Conservation (phyloP, 2,797 vertebrate genomes). For the Typhlichthys subterraneus region DNA sequence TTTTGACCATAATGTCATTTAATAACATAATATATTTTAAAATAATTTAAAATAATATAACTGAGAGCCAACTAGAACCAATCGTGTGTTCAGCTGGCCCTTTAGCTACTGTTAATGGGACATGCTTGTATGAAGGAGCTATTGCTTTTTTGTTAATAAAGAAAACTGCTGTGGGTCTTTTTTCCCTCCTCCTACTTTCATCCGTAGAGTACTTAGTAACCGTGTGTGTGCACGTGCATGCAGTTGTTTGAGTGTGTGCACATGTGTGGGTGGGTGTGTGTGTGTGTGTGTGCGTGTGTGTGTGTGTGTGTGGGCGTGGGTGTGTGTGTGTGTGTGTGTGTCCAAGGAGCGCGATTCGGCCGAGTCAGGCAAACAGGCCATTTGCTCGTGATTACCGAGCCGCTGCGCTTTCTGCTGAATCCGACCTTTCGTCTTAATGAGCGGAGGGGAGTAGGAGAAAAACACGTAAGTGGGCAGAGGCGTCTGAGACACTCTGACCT, state of each 20-base stretch:
- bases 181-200: neutral
- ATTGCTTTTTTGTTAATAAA: neutral
- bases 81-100: too few relatives aligned
- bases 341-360: neutral
- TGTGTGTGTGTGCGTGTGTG: neutral
- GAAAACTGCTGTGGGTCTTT: neutral
- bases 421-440: slow-evolving; percentile 30
- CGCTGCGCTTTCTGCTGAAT: slow-evolving; percentile 34
- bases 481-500: slow-evolving; percentile 21
- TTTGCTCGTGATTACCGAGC: slow-evolving; percentile 36
- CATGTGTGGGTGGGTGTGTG: neutral
- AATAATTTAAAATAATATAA: too few relatives aligned
- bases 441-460: slow-evolving; percentile 11
- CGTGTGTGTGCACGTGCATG: neutral
- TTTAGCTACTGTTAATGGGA: too few relatives aligned
- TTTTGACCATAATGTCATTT: too few relatives aligned
- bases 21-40: too few relatives aligned
- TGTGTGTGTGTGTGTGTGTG: neutral
- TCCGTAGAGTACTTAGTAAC: neutral
- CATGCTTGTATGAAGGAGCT: neutral
- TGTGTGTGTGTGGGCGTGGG: neutral
- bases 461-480: neutral
- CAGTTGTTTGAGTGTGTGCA: too few relatives aligned
- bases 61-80: too few relatives aligned
- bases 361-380: slow-evolving; percentile 19